Base-by-base conservation (phyloP, 2,113 vertebrate genomes). In the Phrynocephalus versicolor region DNA sequence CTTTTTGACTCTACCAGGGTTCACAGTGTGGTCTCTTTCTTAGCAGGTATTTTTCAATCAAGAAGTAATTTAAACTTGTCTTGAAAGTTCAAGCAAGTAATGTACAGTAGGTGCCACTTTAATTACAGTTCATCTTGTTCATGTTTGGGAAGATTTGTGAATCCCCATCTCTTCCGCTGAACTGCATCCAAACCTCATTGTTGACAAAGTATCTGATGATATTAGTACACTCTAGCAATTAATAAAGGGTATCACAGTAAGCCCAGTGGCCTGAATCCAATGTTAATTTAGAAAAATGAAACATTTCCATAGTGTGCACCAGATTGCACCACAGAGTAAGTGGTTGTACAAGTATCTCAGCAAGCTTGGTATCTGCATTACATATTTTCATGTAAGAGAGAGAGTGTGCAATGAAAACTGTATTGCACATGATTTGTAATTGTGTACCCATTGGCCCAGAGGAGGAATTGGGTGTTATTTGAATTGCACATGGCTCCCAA, bases 1-100 rank as follows among this genome's bases (percentile, higher is more conserved):
- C 71, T 79, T 62, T 37, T 86, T 88, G 82, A 27, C 82, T 93
- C 16, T 39, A 6, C 83, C 57, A 69, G 33, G 70, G 16, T 30
- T 83, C 51, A 83, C 16, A 27, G 30, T 55, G 70, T n/a, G n/a
- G 81, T 72, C 13, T 39, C 55, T 23, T 89, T 89, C 69, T 87
- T 93, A 86, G 51, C 45, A n/a, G 64, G 35, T 51, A 1, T 35
- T 94, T 88, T 85, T 87, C 87, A 90, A 73, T 91, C 45, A 58
- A 65, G 71, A 85, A 88, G 41, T n/a, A 88, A 87, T 89, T 90
- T 88, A 30, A 90, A 90, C 86, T 69, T 51, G 73, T 0, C 0
- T 33, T 90, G 83, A 30, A 74, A 79, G 67, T 82, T 85, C 55
- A 73, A 87, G 51, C 70, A 85, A 79, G 64, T 62, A 62, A 2